Conservation (phyloP, 2,888 invertebrate species). For the Mythimna vitellina region DNA sequence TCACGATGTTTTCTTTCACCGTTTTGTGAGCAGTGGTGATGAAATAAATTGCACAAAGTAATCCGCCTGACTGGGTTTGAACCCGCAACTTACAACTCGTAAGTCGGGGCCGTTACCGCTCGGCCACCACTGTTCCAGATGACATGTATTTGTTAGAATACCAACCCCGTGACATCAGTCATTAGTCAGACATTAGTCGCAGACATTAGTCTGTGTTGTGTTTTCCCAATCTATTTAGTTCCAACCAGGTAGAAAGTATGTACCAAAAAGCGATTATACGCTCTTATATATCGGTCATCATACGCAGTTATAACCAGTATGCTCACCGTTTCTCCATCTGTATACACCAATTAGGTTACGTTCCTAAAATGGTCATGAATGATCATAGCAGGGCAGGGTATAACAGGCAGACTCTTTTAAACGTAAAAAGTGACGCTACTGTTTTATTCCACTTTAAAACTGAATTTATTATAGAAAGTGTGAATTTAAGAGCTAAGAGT, state of each 20-base stretch:
- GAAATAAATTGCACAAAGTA: too few species aligned
- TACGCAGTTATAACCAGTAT: not conserved
- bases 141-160: too few species aligned
- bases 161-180: too few species aligned
- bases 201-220: too few species aligned
- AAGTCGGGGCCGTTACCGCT: too few species aligned
- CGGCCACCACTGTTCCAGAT: too few species aligned
- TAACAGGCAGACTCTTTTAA: constrained; percentile 11
- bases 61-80: too few species aligned
- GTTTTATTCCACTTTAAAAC: constrained; percentile 58
- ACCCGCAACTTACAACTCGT: too few species aligned
- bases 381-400: not conserved
- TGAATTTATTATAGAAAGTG: constrained; percentile 62
- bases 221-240: too few species aligned
- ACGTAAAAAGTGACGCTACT: constrained; percentile 51
- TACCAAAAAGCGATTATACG: not conserved
- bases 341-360: not conserved
- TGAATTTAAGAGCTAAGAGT: constrained; percentile 57
- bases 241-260: not conserved
- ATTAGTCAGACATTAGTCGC: too few species aligned
- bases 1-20: too few species aligned
- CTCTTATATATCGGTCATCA: not conserved
- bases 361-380: not conserved
- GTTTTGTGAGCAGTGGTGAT: too few species aligned
- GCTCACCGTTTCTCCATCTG: not conserved